Conservation (phyloP, 2,113 vertebrate genomes). For the Aldabrachelys gigantea region DNA sequence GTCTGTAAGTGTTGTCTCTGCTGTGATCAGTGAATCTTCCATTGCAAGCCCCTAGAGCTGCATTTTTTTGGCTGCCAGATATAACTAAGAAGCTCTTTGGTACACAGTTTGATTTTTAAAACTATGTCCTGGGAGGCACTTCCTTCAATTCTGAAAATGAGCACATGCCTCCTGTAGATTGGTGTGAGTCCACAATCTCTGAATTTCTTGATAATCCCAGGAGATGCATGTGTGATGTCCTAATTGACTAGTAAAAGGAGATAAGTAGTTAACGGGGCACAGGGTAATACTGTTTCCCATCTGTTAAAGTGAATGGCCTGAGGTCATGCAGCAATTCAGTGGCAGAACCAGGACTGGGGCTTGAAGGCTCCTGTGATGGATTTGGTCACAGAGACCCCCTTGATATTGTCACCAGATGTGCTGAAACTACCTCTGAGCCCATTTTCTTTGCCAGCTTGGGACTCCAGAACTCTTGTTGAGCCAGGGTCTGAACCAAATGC, state of each 20-base stretch:
- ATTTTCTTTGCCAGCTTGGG: too few relatives aligned
- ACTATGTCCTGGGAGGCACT: accelerated
- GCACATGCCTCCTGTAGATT: not conserved
- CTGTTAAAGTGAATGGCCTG: too few relatives aligned
- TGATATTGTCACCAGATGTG: too few relatives aligned
- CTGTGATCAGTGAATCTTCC: not conserved
- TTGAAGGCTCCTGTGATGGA: not conserved
- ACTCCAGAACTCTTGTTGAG: too few relatives aligned
- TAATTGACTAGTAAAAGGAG: not conserved
- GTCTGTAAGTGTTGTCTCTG: not conserved
- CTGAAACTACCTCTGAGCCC: too few relatives aligned
- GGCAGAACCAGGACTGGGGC: not conserved
- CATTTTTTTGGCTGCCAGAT: not conserved
- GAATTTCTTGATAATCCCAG: not conserved
- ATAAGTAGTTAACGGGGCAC: not conserved
- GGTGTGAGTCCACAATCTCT: not conserved
- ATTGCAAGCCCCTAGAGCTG: not conserved
- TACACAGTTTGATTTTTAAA: not conserved
- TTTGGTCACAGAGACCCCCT: too few relatives aligned
- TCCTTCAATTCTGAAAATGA: not conserved
- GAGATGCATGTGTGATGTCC: not conserved
- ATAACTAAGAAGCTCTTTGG: not conserved
- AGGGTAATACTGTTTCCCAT: too few relatives aligned
- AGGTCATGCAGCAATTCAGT: not conserved
- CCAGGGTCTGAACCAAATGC: too few relatives aligned